A percentile compares a stretch with the other conserved stretches of the same genome.
Evolutionary conservation across 2,888 invertebrate species (phyloP).

Genomic region (Cotesia congregata): DNA sequence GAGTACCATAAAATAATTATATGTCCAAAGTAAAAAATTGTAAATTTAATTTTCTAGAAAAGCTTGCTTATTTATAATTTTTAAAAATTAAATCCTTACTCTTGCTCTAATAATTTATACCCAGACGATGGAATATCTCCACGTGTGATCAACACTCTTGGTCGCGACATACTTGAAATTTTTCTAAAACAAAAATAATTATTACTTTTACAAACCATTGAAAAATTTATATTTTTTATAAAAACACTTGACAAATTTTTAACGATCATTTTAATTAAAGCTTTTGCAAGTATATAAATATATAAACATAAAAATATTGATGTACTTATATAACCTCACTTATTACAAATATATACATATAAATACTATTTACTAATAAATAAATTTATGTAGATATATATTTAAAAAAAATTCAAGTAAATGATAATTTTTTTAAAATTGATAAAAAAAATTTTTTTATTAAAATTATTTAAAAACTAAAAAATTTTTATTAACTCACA

Average conservation of each 20-base stretch:
- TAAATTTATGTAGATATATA: no score
- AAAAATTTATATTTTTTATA: not conserved
- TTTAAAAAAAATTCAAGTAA: no score
- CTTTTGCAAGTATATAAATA: not conserved
- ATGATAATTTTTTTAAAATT: no score
- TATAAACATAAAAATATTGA: not conserved
- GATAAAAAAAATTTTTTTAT: no score
- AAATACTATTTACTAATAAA: no score
- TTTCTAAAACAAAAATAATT: not conserved
- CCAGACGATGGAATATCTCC: slow-evolving; percentile 78
- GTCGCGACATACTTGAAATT: slow-evolving; percentile 59
- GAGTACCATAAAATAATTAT: no score
- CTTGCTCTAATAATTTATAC: slow-evolving; percentile 75
- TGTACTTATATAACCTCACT: not conserved
- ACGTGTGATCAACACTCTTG: slow-evolving; percentile 81
- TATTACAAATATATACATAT: not conserved
- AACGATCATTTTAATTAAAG: not conserved
- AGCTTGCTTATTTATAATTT: no score
- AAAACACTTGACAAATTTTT: not conserved
- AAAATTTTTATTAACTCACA: no score
- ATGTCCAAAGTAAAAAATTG: no score
- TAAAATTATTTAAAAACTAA: no score
- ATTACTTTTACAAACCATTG: not conserved
- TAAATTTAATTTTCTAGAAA: no score
- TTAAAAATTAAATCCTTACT: slow-evolving; percentile 70